Base-by-base conservation (phyloP, 2,888 invertebrate genomes). In the Drosophila nr. perissopoda region DNA sequence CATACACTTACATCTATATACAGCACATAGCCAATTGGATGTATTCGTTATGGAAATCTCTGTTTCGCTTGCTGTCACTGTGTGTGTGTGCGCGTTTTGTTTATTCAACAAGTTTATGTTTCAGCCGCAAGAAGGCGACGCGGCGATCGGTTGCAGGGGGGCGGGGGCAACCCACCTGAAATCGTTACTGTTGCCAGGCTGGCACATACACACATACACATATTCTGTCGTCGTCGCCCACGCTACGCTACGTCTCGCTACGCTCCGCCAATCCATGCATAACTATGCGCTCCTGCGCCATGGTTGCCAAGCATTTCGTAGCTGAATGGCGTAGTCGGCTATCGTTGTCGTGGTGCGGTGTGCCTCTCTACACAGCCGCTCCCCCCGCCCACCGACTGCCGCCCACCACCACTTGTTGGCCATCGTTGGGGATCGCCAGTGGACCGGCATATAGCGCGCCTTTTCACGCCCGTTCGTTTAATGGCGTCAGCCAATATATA, bases 41-140 rank as follows among this genome's bases (percentile, higher is more conserved):
- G 68, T 65, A 72, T 81, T 65, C 68, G 52, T 71, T 83, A 82
- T 85, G 90, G 85, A 85, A 76, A 80, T 70, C 58, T 66, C 36
- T 69, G 25, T 48, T 60, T 58, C 60, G 54, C 27, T 58, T 25
- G 45, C 48, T 63, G 48, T 4, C 4, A 34, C 16, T 48, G 40
- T 54, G 27, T 58, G 38, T 34, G 8, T 58, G 45, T 66, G 53
- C 53, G 62, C 29, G 45, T 53, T 80, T 79, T 79, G 76, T 80
- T 81, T 73, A 82, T 80, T 82, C 73, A 76, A 77, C 67, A 88
- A 87, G 86, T 87, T 90, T 87, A 87, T 90, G 76, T 87, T 87
- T 90, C 86, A 86, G 89, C 56, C 78, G 70, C 69, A 57, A 57
- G 58, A 33, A 38, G 53, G 60, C 52, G 51, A 40, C 45, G 33